phyloP scores from a whole-genome alignment of 2,888 invertebrate species.

The Campoplex capitator region DNA sequence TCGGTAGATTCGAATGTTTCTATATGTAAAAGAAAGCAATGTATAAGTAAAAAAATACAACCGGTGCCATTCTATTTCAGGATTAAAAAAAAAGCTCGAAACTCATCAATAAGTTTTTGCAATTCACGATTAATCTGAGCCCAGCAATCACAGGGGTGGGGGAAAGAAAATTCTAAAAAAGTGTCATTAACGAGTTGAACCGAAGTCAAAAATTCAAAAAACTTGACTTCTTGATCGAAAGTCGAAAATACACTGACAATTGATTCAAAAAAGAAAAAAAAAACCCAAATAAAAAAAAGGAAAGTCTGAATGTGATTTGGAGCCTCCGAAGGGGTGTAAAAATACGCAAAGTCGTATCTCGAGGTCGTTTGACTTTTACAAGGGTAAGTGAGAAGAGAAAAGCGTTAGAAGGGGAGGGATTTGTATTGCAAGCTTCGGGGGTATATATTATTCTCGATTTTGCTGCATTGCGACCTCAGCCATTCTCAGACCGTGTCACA shows the following conservation, averaged over 20 bases:
- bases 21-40: background rate
- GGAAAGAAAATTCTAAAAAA: too few species aligned
- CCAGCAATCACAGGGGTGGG: too few species aligned
- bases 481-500: conserved; percentile 25
- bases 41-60: background rate
- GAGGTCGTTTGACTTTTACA: conserved; percentile 1
- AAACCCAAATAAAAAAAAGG: too few species aligned
- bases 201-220: too few species aligned
- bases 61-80: background rate
- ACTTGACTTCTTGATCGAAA: too few species aligned
- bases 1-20: conserved; percentile 3
- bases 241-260: too few species aligned
- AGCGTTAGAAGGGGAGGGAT: background rate
- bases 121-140: too few species aligned
- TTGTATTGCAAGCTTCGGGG: conserved; percentile 22
- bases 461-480: conserved; percentile 53
- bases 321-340: background rate
- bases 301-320: background rate
- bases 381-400: conserved; percentile 29
- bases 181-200: too few species aligned
- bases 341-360: background rate
- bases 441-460: conserved; percentile 44
- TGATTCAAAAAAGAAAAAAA: too few species aligned
- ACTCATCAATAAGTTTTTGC: background rate
- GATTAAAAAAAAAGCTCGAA: background rate